Percentiles rank a stretch among this genome's conserved stretches.
Evolutionary conservation across 2,113 vertebrate species (phyloP).

Genomic region (Vombatus ursinus): DNA sequence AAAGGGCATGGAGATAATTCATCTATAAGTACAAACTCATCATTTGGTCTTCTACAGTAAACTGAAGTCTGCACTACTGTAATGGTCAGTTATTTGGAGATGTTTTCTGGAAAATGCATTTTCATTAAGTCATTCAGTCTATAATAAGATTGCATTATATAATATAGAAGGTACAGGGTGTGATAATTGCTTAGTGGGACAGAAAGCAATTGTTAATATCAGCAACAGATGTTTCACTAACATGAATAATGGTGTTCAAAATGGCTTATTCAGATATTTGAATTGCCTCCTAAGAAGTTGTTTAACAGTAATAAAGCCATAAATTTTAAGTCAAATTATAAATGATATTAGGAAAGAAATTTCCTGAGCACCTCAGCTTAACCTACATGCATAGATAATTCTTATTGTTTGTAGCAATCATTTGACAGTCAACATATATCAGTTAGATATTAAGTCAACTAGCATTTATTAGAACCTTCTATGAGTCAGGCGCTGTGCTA

Average conservation of each 20-base stretch:
- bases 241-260: neutral
- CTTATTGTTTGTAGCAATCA: neutral
- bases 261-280: neutral
- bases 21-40: neutral
- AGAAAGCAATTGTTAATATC: neutral
- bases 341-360: neutral
- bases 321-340: neutral
- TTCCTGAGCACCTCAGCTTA: neutral
- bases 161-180: no score
- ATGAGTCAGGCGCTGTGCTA: no score
- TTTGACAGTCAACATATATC: neutral
- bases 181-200: no score
- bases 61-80: slow-evolving; percentile 10
- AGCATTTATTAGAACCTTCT: neutral
- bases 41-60: neutral
- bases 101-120: slow-evolving; percentile 37
- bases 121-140: slow-evolving; percentile 10
- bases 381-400: neutral
- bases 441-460: neutral
- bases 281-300: neutral
- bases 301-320: neutral
- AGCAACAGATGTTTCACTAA: neutral
- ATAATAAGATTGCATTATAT: neutral
- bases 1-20: neutral
- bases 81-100: slow-evolving; percentile 21